Percentiles rank a stretch among this genome's conserved stretches.
phyloP scores from a whole-genome alignment of 2,113 vertebrate species.

The Merops nubicus region DNA sequence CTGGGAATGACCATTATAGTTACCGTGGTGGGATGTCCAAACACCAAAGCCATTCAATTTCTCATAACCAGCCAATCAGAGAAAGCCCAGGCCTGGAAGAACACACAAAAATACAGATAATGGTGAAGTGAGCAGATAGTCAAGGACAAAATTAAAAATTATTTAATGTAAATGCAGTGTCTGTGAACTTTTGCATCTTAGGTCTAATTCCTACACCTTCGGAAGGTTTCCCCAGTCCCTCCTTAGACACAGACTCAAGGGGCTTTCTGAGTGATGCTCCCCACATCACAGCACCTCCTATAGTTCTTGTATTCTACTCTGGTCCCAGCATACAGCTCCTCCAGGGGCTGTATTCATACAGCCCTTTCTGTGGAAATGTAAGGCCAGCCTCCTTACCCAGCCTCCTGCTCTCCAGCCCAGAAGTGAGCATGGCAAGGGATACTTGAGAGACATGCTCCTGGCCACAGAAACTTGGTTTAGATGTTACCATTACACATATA shows the following conservation, averaged over 20 bases:
- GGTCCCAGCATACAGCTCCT: background rate
- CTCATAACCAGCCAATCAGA: background rate
- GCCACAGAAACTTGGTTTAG: rapidly evolving
- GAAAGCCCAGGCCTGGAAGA: background rate
- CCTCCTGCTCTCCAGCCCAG: background rate
- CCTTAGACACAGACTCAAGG: background rate
- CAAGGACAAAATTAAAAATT: background rate
- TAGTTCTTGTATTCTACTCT: background rate
- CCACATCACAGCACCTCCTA: background rate
- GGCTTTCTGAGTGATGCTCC: background rate
- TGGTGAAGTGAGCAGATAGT: background rate
- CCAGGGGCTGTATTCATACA: background rate
- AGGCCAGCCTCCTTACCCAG: too few relatives aligned
- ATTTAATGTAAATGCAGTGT: background rate
- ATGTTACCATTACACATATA: rapidly evolving
- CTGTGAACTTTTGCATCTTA: background rate
- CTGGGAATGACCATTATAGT: background rate
- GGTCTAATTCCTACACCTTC: background rate
- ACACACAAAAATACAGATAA: background rate
- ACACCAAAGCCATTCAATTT: background rate
- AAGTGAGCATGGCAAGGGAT: background rate
- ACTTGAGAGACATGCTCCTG: rapidly evolving
- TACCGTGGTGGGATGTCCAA: background rate
- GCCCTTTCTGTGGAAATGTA: background rate
- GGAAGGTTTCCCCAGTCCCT: background rate